Evolutionary conservation across 2,797 vertebrate genomes (phyloP).

Genomic region (Pangasius macronema): DNA sequence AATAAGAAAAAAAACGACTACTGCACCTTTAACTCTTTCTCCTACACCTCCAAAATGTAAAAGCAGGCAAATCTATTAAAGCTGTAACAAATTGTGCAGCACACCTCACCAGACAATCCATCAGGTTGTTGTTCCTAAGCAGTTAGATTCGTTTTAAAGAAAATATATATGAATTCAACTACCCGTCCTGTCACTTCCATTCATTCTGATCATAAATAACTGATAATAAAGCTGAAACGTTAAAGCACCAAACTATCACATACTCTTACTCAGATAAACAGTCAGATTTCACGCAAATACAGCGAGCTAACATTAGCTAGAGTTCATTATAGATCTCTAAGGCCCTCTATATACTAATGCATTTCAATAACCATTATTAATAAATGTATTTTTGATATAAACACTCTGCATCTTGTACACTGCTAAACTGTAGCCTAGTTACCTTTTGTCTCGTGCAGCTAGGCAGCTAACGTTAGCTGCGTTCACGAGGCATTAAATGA

Average conservation of each 20-base stretch:
- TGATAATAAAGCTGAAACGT: not conserved
- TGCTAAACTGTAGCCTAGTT: not conserved
- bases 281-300: not conserved
- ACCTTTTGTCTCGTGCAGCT: conserved; percentile 39
- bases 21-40: not conserved
- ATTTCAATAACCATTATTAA: not conserved
- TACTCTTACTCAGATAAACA: not conserved
- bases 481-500: not conserved
- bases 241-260: not conserved
- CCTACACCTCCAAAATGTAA: not conserved
- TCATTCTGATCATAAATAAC: not conserved
- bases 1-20: not conserved
- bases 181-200: not conserved
- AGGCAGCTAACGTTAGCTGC: conserved; percentile 25
- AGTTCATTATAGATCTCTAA: not conserved
- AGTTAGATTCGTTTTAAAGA: not conserved
- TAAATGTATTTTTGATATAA: not conserved
- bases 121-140: not conserved
- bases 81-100: not conserved
- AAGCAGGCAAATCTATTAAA: not conserved
- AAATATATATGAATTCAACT: not conserved
- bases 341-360: not conserved
- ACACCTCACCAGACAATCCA: not conserved
- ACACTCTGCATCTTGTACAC: too few relatives aligned
- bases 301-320: not conserved